phyloP scores from a whole-genome alignment of 1,140 invertebrate species.

The Homalodisca vitripennis region DNA sequence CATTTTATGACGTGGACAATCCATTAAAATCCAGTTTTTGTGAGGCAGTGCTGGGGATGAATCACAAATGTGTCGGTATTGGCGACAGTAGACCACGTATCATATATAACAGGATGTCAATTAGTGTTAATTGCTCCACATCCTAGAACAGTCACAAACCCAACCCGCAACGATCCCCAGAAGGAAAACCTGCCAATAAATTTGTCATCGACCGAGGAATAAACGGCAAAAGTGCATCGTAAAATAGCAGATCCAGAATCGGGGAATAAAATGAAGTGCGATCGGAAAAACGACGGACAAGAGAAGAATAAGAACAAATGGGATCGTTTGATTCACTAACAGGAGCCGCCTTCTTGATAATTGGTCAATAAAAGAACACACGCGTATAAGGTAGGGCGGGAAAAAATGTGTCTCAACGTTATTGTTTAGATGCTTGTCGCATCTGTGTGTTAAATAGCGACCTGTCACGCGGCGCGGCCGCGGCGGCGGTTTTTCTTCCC shows the following conservation, averaged over 20 bases:
- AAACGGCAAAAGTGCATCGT: background rate
- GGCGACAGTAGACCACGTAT: too few relatives aligned
- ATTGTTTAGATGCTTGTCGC: too few relatives aligned
- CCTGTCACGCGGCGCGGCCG: conserved; percentile 5
- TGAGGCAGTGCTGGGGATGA: too few relatives aligned
- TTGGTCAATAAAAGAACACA: conserved; percentile 17
- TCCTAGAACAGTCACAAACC: background rate
- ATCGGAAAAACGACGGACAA: conserved; percentile 9
- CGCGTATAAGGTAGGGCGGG: background rate
- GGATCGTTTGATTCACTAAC: background rate
- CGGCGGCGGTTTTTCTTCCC: background rate
- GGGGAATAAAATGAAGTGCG: background rate
- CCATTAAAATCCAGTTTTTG: too few relatives aligned
- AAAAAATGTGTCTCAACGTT: conserved; percentile 1
- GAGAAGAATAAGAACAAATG: background rate
- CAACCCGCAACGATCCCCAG: background rate
- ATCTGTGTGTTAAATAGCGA: too few relatives aligned
- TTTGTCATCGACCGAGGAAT: conserved; percentile 2
- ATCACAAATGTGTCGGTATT: too few relatives aligned
- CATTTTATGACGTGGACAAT: too few relatives aligned
- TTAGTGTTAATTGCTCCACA: conserved; percentile 9
- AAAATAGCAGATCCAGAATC: background rate
- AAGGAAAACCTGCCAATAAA: background rate
- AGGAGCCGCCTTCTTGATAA: background rate
- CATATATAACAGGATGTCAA: conserved; percentile 1